Conservation (phyloP, 2,113 vertebrate genomes). For the Pomatostomus ruficeps region DNA sequence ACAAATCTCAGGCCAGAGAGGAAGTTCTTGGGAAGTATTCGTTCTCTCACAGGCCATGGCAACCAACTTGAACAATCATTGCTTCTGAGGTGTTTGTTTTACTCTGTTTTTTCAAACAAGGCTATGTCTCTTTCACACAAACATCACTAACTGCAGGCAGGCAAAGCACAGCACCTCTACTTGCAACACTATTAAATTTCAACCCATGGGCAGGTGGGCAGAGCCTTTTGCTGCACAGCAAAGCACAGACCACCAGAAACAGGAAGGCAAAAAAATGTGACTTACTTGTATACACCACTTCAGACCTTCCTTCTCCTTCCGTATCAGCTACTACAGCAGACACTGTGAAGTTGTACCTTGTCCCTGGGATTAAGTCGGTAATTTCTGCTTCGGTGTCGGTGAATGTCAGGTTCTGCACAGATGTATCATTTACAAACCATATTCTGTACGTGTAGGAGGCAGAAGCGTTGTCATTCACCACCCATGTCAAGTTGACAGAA, state of each 20-base stretch:
- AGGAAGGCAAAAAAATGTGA: background rate
- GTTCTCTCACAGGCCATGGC: background rate
- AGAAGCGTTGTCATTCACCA: background rate
- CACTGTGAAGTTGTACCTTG: background rate
- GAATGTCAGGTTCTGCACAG: rapidly evolving
- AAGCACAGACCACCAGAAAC: background rate
- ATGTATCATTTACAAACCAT: background rate
- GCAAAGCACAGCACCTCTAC: background rate
- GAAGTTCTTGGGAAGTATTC: background rate
- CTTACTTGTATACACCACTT: background rate
- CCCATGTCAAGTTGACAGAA: conserved; percentile 54
- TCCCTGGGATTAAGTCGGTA: background rate
- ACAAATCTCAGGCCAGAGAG: background rate
- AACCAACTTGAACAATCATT: background rate
- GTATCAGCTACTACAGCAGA: background rate
- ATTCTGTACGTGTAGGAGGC: background rate
- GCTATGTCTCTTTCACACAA: background rate
- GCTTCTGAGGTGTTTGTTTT: background rate
- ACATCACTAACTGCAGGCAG: background rate
- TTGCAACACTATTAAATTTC: background rate
- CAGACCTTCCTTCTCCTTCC: background rate
- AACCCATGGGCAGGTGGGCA: background rate
- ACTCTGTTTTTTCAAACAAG: background rate
- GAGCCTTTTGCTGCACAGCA: background rate
- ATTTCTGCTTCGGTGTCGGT: rapidly evolving